Evolutionary conservation across 1,140 invertebrate species (phyloP).

Genomic region (Eciton burchellii): DNA sequence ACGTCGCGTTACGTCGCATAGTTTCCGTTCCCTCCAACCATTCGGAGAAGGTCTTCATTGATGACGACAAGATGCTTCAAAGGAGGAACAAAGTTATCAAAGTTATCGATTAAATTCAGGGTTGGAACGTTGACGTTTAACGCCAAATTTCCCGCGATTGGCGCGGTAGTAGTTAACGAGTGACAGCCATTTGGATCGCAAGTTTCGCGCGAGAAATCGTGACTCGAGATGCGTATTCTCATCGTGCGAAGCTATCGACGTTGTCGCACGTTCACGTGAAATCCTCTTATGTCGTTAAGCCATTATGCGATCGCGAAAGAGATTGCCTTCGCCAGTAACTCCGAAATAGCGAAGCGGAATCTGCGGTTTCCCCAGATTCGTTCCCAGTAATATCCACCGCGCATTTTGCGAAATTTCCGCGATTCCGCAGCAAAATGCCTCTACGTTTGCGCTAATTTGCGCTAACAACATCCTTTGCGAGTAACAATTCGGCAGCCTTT

Average conservation of each 20-base stretch:
- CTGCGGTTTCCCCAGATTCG: constrained; percentile 36
- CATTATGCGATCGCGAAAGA: constrained; percentile 41
- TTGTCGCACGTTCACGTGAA: constrained; percentile 29
- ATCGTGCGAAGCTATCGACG: neutral
- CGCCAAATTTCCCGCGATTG: constrained; percentile 17
- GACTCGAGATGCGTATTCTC: constrained; percentile 21
- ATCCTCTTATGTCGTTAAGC: constrained; percentile 66
- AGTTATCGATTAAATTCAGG: neutral
- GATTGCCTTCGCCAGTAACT: constrained; percentile 15
- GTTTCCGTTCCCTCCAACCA: too few species aligned
- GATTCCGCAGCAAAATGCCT: constrained; percentile 20
- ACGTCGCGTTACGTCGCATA: too few species aligned
- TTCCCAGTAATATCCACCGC: neutral
- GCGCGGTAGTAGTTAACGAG: constrained; percentile 19
- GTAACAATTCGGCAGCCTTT: constrained; percentile 10
- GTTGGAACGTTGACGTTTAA: neutral
- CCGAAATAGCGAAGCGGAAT: constrained; percentile 28
- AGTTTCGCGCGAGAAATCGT: constrained; percentile 3
- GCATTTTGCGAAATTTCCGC: constrained; percentile 20
- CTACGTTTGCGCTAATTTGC: neutral
- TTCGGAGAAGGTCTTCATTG: too few species aligned
- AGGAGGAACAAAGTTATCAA: too few species aligned
- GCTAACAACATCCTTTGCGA: constrained; percentile 25
- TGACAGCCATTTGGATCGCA: neutral
- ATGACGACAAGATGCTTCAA: too few species aligned